Evolutionary conservation across 2,888 invertebrate genomes (phyloP).

Genomic region (Drosophila ustulata): DNA sequence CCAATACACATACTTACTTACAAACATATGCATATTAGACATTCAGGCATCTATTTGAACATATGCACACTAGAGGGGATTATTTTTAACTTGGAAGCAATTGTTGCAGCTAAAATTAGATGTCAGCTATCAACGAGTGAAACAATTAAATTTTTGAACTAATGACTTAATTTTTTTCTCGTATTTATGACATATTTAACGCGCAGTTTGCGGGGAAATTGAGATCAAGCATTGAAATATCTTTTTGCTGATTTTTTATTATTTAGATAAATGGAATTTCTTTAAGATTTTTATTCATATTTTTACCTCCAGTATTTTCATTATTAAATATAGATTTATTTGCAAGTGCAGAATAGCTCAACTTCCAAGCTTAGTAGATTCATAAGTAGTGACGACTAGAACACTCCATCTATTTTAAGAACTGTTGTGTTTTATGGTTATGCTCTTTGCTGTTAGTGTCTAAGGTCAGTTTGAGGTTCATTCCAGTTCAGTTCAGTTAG

Average conservation of each 20-base stretch:
- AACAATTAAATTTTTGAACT: conserved; percentile 22
- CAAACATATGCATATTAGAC: not conserved
- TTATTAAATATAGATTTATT: too few relatives aligned
- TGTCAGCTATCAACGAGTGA: conserved; percentile 25
- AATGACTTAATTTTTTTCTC: conserved; percentile 10
- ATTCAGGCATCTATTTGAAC: not conserved
- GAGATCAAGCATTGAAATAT: too few relatives aligned
- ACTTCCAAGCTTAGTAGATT: too few relatives aligned
- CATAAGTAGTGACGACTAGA: not conserved
- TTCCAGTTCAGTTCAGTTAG: conserved; percentile 37
- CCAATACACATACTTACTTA: not conserved
- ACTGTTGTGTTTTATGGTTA: not conserved
- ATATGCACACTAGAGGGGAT: not conserved
- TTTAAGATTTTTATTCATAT: too few relatives aligned
- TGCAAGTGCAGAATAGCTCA: too few relatives aligned
- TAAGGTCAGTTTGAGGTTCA: conserved; percentile 56
- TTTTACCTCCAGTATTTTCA: too few relatives aligned
- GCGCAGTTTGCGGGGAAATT: not conserved
- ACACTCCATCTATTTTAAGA: not conserved
- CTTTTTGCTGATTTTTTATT: too few relatives aligned
- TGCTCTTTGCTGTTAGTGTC: conserved; percentile 33
- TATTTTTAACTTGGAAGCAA: conserved; percentile 51
- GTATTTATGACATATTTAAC: not conserved
- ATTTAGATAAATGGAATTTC: too few relatives aligned
- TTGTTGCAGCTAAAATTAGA: conserved; percentile 52